These are phyloP conservation scores for Drosophila yakuba DNA, from an alignment of 1,140 invertebrate genomes.

Conservation along the genomic window DNA sequence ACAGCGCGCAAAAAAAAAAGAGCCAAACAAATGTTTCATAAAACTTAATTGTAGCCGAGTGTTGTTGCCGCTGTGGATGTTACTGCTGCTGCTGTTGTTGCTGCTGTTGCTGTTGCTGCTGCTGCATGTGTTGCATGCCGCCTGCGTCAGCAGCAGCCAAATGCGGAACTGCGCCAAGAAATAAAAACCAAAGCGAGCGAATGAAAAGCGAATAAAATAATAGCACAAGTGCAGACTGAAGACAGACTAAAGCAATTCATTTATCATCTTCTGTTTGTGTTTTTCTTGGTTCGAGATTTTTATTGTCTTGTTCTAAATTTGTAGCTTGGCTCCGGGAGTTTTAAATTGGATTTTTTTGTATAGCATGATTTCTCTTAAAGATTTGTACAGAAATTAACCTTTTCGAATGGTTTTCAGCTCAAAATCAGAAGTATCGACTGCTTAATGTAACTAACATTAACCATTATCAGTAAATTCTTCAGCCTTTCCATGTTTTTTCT, in stretches of 20 bases:
- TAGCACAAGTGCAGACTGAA: conserved; percentile 16
- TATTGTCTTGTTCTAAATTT: neutral
- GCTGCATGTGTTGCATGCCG: conserved; percentile 44
- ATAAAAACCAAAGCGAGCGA: neutral
- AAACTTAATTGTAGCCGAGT: conserved; percentile 54
- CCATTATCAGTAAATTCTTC: too few species aligned
- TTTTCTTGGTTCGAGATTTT: neutral
- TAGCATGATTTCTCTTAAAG: neutral
- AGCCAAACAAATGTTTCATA: conserved; percentile 41
- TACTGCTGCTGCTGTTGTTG: conserved; percentile 15
- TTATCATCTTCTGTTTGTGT: conserved; percentile 14
- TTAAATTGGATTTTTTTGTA: neutral
- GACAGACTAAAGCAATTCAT: conserved; percentile 20
- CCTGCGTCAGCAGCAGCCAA: conserved; percentile 48
- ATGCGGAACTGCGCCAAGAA: conserved; percentile 36
- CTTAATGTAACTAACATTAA: too few species aligned
- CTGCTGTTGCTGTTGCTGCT: conserved; percentile 4
- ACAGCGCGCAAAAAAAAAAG: neutral
- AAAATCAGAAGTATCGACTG: too few species aligned
- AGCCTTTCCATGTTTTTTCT: too few species aligned
- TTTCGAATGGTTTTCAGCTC: too few species aligned
- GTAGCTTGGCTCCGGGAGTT: neutral
- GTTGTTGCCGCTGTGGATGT: conserved; percentile 1
- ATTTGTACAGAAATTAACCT: too few species aligned
- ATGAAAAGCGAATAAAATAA: conserved; percentile 2